Evolutionary conservation across 2,113 vertebrate species (phyloP).

Genomic region (Crotalus helleri): DNA sequence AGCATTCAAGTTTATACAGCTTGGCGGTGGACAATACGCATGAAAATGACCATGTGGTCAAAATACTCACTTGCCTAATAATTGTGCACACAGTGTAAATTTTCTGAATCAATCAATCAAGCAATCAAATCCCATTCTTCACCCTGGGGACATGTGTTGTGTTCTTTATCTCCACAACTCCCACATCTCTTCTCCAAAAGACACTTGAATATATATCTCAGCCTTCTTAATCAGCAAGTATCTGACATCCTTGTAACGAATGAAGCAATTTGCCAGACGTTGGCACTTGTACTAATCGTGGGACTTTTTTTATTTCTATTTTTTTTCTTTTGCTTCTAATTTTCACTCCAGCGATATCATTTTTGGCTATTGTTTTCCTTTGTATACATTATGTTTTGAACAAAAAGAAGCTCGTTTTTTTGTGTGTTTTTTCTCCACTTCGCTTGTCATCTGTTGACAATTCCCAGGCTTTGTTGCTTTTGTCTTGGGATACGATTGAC

Average conservation of each 20-base stretch:
- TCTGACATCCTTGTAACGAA: constrained; percentile 9
- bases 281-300: constrained; percentile 39
- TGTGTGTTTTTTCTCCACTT: background rate
- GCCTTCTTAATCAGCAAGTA: constrained; percentile 8
- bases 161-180: background rate
- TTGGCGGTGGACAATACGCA: too few species aligned
- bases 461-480: constrained; percentile 8
- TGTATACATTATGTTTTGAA: constrained; percentile 34
- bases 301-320: background rate
- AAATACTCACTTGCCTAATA: too few species aligned
- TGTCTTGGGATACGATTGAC: background rate
- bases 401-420: constrained; percentile 19
- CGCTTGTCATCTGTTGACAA: constrained; percentile 38
- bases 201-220: background rate
- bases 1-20: too few species aligned
- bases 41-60: too few species aligned
- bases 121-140: background rate
- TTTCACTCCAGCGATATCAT: constrained; percentile 31
- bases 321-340: constrained; percentile 47
- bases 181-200: background rate
- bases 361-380: constrained; percentile 31
- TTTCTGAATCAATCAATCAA: too few species aligned
- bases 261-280: background rate
- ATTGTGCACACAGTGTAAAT: too few species aligned
- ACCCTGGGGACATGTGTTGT: background rate